phyloP scores from a whole-genome alignment of 2,797 vertebrate species.

The Heliangelus exortis region DNA sequence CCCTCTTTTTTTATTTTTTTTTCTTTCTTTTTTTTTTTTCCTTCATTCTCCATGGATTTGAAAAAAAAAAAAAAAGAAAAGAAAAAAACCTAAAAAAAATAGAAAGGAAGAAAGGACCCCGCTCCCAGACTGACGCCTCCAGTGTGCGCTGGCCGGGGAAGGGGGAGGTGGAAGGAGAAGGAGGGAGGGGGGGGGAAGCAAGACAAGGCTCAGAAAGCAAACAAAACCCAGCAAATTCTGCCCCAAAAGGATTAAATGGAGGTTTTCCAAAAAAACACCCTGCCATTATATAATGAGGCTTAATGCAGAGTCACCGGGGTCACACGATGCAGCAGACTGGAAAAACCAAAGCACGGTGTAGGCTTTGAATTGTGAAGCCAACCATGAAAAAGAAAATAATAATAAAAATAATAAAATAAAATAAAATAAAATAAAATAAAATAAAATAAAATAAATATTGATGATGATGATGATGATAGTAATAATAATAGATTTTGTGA shows the following conservation, averaged over 20 bases:
- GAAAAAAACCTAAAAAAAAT: no score
- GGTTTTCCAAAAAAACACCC: slow-evolving; percentile 64
- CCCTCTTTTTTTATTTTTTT: neutral
- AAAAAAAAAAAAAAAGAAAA: neutral
- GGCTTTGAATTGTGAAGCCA: slow-evolving; percentile 46
- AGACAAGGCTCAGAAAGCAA: slow-evolving; percentile 17
- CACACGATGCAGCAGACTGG: slow-evolving; percentile 51
- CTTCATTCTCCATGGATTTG: neutral
- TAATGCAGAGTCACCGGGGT: slow-evolving; percentile 36
- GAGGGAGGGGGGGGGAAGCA: neutral
- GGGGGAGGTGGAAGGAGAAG: neutral
- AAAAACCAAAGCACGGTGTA: slow-evolving; percentile 11
- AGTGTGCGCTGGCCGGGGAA: neutral
- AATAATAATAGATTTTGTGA: no score
- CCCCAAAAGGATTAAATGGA: slow-evolving; percentile 70
- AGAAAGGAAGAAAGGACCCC: slow-evolving; percentile 39
- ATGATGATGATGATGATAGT: no score
- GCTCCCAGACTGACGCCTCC: slow-evolving; percentile 47
- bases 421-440: no score
- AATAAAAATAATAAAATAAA: no score
- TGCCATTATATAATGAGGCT: slow-evolving; percentile 18
- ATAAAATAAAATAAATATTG: no score
- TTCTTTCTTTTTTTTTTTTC: neutral
- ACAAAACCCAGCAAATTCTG: slow-evolving; percentile 65
- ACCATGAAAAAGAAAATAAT: neutral